These are phyloP conservation scores for Fulmarus glacialis DNA, from an alignment of 2,113 vertebrate species.

Conservation along the genomic window DNA sequence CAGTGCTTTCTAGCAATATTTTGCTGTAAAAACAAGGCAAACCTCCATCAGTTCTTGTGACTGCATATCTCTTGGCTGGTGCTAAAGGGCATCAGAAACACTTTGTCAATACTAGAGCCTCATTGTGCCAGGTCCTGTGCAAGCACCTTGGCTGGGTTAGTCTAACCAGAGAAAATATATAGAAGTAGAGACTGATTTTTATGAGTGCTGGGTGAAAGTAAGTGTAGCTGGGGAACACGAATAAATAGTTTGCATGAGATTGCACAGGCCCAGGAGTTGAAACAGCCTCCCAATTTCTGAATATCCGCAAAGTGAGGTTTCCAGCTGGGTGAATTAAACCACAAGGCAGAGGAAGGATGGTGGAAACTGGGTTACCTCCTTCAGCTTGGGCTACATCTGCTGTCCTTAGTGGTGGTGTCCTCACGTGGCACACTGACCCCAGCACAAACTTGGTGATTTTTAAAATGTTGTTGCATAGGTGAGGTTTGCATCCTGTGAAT, in stretches of 20 bases:
- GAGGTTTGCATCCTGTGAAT: neutral
- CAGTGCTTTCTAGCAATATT: neutral
- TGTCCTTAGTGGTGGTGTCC: neutral
- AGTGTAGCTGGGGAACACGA: neutral
- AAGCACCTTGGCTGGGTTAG: neutral
- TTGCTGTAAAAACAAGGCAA: neutral
- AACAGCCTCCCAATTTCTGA: neutral
- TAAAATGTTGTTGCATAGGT: neutral
- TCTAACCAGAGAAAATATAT: neutral
- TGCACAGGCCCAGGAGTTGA: neutral
- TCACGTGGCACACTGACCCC: neutral
- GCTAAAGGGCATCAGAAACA: neutral
- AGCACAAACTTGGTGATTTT: neutral
- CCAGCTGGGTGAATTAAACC: neutral
- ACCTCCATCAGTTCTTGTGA: neutral
- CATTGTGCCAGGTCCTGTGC: neutral
- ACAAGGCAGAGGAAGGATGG: neutral
- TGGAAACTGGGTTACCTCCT: neutral
- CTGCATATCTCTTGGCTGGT: neutral
- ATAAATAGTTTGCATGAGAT: neutral
- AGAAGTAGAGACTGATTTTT: neutral
- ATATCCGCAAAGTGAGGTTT: neutral
- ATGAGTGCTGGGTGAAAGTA: neutral
- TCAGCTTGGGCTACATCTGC: neutral
- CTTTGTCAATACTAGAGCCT: neutral